Conservation (phyloP, 1,140 invertebrate genomes). For the Yoshiicerus persimilis region DNA sequence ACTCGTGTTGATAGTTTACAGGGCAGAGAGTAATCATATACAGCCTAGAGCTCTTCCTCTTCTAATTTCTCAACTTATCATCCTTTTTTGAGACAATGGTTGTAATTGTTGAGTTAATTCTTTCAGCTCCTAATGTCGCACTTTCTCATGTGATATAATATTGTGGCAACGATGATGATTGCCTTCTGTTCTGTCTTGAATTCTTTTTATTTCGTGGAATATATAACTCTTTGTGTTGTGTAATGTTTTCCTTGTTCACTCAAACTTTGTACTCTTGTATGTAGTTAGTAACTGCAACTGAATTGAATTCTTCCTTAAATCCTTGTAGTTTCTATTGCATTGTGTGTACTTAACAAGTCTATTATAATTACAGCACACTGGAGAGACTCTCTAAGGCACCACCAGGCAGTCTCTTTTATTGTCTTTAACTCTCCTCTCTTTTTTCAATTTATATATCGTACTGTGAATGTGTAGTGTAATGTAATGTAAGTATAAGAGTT, state of each 20-base stretch:
- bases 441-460: background rate
- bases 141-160: background rate
- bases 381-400: background rate
- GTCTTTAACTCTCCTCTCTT: background rate
- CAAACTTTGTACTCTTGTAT: background rate
- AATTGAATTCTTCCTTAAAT: background rate
- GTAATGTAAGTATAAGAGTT: background rate
- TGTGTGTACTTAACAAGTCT: background rate
- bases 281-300: background rate
- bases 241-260: background rate
- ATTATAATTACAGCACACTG: constrained; percentile 16
- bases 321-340: background rate
- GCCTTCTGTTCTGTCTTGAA: background rate
- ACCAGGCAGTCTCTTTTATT: constrained; percentile 21
- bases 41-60: background rate
- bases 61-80: constrained; percentile 1
- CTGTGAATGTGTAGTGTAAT: background rate
- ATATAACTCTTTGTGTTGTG: background rate
- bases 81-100: background rate
- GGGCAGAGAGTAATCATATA: background rate
- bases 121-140: background rate
- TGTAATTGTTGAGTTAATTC: background rate
- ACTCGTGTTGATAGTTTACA: background rate
- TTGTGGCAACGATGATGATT: background rate
- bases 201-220: background rate